These are phyloP conservation scores for Centropristis striata DNA, from an alignment of 2,113 vertebrate species.

Conservation along the genomic window DNA sequence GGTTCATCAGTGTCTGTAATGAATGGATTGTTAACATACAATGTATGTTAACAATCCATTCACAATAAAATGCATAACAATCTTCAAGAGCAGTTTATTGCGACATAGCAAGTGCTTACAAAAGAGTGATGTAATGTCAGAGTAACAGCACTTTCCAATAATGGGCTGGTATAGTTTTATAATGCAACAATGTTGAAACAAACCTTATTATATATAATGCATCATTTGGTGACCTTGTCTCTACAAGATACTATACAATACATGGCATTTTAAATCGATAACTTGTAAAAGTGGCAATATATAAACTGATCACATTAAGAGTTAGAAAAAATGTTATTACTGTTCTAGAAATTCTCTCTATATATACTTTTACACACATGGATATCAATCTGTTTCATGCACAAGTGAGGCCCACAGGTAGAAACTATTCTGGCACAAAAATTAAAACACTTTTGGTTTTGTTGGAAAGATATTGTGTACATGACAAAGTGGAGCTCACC, in stretches of 20 bases:
- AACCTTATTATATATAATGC: conserved; percentile 41
- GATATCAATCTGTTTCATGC: conserved; percentile 67
- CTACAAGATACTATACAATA: conserved; percentile 55
- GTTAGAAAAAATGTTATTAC: conserved; percentile 71
- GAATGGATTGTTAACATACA: not conserved
- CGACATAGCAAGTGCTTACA: conserved; percentile 75
- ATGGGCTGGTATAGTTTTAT: conserved; percentile 61
- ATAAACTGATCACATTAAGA: conserved; percentile 75
- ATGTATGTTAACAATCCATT: no score
- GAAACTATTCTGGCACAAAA: conserved; percentile 61
- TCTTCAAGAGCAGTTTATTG: conserved; percentile 76
- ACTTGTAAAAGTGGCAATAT: conserved; percentile 70
- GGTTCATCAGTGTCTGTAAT: not conserved
- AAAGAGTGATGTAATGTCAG: conserved; percentile 68
- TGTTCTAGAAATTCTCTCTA: conserved; percentile 64
- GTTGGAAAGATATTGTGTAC: conserved; percentile 43
- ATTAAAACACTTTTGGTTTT: conserved; percentile 46
- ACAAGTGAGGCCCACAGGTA: conserved; percentile 50
- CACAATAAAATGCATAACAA: conserved; percentile 67
- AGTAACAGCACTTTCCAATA: conserved; percentile 65
- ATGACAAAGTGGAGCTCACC: conserved; percentile 52
- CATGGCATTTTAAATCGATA: conserved; percentile 48
- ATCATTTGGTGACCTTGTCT: conserved; percentile 39
- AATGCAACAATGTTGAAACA: conserved; percentile 57
- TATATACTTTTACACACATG: conserved; percentile 57